A percentile compares a stretch with the other conserved stretches of the same genome.
Evolutionary conservation across 2,113 vertebrate species (phyloP).

Genomic region (Varanus salvator): DNA sequence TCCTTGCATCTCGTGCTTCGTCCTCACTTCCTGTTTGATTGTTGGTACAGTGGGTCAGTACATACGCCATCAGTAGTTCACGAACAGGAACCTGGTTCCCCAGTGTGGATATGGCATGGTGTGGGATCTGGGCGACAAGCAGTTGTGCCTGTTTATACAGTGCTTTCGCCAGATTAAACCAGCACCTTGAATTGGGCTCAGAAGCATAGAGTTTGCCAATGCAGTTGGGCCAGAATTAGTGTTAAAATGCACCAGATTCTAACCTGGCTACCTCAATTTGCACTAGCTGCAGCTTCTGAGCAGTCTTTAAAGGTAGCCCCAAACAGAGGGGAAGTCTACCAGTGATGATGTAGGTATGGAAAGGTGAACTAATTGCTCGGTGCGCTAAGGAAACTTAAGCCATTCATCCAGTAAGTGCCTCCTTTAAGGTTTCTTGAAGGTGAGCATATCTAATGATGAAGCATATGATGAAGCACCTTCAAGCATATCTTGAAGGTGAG

Average conservation of each 20-base stretch:
- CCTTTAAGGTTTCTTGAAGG: not conserved
- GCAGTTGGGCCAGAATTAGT: too few relatives aligned
- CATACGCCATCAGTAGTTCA: not conserved
- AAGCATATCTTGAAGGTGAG: too few relatives aligned
- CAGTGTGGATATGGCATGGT: not conserved
- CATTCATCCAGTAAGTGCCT: not conserved
- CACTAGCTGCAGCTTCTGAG: too few relatives aligned
- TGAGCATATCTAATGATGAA: not conserved
- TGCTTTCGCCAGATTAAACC: not conserved
- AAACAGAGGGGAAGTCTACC: too few relatives aligned
- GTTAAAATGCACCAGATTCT: too few relatives aligned
- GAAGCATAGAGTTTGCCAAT: too few relatives aligned
- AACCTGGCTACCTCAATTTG: too few relatives aligned
- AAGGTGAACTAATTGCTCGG: not conserved
- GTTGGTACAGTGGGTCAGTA: not conserved
- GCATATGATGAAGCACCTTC: too few relatives aligned
- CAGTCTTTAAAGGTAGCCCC: too few relatives aligned
- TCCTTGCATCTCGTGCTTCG: not conserved
- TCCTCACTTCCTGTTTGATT: not conserved
- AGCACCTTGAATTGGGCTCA: too few relatives aligned
- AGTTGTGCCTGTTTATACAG: not conserved
- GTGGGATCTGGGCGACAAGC: not conserved
- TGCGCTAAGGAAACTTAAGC: not conserved
- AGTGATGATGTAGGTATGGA: not conserved
- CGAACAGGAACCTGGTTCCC: too few relatives aligned